phyloP scores from a whole-genome alignment of 2,113 vertebrate genomes.

The Bolborhynchus lineola region DNA sequence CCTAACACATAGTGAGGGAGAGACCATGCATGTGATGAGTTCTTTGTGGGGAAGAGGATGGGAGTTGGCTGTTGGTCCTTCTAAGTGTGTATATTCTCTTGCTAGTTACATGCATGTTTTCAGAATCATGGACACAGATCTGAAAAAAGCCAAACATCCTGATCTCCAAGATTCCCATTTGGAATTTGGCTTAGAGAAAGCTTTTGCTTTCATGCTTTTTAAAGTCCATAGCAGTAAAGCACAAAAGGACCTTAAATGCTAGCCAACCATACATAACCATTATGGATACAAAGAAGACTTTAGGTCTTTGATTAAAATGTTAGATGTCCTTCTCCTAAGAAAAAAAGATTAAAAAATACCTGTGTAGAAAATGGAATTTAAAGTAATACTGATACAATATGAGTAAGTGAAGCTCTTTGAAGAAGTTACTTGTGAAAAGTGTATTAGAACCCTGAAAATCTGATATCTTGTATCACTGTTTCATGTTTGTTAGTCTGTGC shows the following conservation, averaged over 20 bases:
- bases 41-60: background rate
- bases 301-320: background rate
- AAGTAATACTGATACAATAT: background rate
- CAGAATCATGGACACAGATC: background rate
- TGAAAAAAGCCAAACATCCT: background rate
- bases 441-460: background rate
- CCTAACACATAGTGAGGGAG: background rate
- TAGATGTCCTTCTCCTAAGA: background rate
- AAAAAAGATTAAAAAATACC: background rate
- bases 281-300: background rate
- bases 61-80: background rate
- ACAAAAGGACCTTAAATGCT: background rate
- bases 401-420: background rate
- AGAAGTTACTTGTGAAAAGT: background rate
- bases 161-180: background rate
- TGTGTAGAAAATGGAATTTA: background rate
- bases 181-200: background rate
- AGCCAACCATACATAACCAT: background rate
- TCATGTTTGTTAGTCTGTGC: background rate
- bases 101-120: background rate
- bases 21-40: background rate
- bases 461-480: background rate
- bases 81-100: background rate
- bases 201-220: background rate
- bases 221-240: background rate